A percentile compares a stretch with the other conserved stretches of the same genome.
Evolutionary conservation across 2,113 vertebrate genomes (phyloP).

Genomic region (Centropus bengalensis): DNA sequence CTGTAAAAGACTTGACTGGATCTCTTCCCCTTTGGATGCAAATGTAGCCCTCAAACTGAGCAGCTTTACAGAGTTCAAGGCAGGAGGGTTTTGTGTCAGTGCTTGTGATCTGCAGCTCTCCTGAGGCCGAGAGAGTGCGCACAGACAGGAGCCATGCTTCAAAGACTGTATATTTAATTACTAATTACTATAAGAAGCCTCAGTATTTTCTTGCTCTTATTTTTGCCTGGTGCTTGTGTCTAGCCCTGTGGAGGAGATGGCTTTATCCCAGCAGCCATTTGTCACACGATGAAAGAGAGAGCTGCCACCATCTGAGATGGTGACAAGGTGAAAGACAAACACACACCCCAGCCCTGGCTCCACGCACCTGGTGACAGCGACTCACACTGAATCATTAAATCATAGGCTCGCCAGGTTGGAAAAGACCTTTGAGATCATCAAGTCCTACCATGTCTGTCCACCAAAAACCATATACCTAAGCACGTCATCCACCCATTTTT

Average conservation of each 20-base stretch:
- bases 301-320: accelerated
- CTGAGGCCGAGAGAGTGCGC: background rate
- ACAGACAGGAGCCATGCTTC: background rate
- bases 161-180: background rate
- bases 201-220: background rate
- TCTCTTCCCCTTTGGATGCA: background rate
- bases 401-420: too few species aligned
- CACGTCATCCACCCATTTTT: too few species aligned
- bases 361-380: accelerated
- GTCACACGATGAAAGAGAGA: background rate
- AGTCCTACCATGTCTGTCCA: too few species aligned
- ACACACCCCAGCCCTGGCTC: background rate
- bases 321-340: background rate
- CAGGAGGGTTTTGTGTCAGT: background rate
- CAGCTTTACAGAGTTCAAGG: background rate
- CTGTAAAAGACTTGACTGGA: background rate
- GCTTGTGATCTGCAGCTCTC: background rate
- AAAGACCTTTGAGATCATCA: too few species aligned
- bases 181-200: background rate
- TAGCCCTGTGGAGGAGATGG: background rate
- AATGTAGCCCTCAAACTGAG: background rate
- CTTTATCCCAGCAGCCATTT: background rate
- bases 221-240: background rate
- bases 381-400: too few species aligned
- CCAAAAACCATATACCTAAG: too few species aligned